Conservation (phyloP, 23 tunicate genomes). For the Trididemnum miniatum region DNA sequence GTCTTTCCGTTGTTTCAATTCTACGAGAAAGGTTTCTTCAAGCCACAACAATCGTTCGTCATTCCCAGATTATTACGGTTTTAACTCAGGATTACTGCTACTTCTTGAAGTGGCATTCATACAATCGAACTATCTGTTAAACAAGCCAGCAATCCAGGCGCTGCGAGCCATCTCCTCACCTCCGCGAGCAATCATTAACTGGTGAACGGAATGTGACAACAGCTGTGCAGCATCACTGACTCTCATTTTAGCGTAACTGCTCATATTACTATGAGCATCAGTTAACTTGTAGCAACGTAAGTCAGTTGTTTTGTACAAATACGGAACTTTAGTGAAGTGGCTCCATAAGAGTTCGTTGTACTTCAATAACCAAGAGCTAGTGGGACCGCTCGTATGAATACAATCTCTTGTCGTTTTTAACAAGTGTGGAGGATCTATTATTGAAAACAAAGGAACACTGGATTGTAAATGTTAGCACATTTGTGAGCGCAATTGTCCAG, state of each 20-base stretch:
- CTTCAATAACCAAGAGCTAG: background rate
- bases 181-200: slow-evolving; percentile 19
- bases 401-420: background rate
- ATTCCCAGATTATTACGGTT: slow-evolving; percentile 1
- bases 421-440: background rate
- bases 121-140: slow-evolving; percentile 25
- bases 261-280: slow-evolving; percentile 24
- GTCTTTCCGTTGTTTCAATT: slow-evolving; percentile 6
- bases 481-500: background rate
- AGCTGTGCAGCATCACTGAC: slow-evolving; percentile 34
- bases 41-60: slow-evolving; percentile 9
- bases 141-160: slow-evolving; percentile 35
- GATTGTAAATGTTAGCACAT: background rate
- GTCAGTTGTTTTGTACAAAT: background rate
- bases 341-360: background rate
- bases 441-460: background rate
- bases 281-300: slow-evolving; percentile 31
- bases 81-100: background rate
- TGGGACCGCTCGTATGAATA: background rate
- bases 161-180: slow-evolving; percentile 33
- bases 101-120: slow-evolving; percentile 6
- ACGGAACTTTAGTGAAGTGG: slow-evolving; percentile 29
- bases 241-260: slow-evolving; percentile 35
- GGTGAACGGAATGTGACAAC: background rate
- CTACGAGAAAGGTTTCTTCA: background rate